A percentile compares a stretch with the other conserved stretches of the same genome.
Evolutionary conservation across 1,140 invertebrate species (phyloP).

Genomic region (Ptiloglossa arizonensis): DNA sequence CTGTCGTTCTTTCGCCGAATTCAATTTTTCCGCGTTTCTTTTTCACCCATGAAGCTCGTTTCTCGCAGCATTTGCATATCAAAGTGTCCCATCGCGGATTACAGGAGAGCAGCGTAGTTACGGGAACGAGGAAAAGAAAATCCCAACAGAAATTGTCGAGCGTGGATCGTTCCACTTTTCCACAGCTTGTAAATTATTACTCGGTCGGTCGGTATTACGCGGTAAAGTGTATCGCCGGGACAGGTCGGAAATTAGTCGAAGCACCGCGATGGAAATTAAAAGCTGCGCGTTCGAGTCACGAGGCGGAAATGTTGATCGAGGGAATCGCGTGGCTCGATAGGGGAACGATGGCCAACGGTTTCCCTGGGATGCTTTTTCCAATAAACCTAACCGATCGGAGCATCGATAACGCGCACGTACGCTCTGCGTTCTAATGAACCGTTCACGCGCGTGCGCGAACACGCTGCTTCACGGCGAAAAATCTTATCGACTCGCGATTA

Average conservation of each 20-base stretch:
- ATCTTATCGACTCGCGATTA: no score
- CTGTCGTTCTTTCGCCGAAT: background rate
- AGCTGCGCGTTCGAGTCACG: background rate
- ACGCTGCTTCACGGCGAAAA: background rate
- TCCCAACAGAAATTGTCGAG: constrained; percentile 24
- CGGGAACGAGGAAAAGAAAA: background rate
- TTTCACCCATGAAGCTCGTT: background rate
- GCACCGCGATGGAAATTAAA: constrained; percentile 48
- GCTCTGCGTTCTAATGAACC: constrained; percentile 1
- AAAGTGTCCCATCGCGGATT: constrained; percentile 22
- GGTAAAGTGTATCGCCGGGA: background rate
- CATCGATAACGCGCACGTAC: constrained; percentile 9
- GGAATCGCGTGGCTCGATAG: background rate
- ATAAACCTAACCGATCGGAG: constrained; percentile 1
- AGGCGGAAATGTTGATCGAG: background rate
- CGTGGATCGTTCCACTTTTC: constrained; percentile 25
- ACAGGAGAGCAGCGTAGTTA: background rate
- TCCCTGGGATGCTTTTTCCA: background rate
- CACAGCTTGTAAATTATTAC: constrained; percentile 46
- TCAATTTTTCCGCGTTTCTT: background rate
- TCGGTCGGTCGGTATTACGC: background rate
- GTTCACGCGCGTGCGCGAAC: background rate
- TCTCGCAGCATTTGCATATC: constrained; percentile 3
- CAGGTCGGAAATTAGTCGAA: constrained; percentile 49
- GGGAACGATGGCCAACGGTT: background rate